A percentile compares a stretch with the other conserved stretches of the same genome.
phyloP scores from a whole-genome alignment of 2,888 invertebrate species.

The Eudasyphora cyanicolor region DNA sequence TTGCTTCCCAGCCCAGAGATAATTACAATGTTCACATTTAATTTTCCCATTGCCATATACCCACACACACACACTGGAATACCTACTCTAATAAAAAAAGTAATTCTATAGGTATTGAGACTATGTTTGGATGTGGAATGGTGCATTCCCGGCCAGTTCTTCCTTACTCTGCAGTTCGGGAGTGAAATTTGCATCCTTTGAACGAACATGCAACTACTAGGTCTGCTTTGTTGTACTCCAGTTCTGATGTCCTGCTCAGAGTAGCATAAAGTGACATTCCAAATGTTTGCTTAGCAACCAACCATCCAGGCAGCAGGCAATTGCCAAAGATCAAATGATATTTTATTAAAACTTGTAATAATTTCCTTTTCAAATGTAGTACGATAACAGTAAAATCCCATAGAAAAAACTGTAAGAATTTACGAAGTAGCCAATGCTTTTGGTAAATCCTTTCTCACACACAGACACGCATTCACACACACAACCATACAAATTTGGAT shows the following conservation, averaged over 20 bases:
- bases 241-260: not conserved
- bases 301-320: too few relatives aligned
- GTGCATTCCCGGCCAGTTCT: not conserved
- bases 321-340: slow-evolving; percentile 42
- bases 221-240: not conserved
- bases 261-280: not conserved
- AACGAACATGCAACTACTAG: not conserved
- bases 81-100: not conserved
- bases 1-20: not conserved
- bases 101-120: not conserved
- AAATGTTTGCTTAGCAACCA: not conserved
- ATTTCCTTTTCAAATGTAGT: slow-evolving; percentile 37
- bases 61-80: not conserved
- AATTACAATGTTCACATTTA: slow-evolving; percentile 12
- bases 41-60: not conserved
- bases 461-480: slow-evolving; percentile 9
- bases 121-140: too few relatives aligned
- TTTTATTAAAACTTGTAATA: slow-evolving; percentile 43
- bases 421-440: slow-evolving; percentile 30
- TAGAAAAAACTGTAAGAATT: slow-evolving; percentile 30
- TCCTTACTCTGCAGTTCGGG: not conserved
- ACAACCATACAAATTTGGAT: not conserved
- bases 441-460: slow-evolving; percentile 16
- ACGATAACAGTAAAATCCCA: not conserved
- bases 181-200: not conserved